Evolutionary conservation across 2,888 invertebrate species (phyloP).

Genomic region (Neoitamus cyanurus): DNA sequence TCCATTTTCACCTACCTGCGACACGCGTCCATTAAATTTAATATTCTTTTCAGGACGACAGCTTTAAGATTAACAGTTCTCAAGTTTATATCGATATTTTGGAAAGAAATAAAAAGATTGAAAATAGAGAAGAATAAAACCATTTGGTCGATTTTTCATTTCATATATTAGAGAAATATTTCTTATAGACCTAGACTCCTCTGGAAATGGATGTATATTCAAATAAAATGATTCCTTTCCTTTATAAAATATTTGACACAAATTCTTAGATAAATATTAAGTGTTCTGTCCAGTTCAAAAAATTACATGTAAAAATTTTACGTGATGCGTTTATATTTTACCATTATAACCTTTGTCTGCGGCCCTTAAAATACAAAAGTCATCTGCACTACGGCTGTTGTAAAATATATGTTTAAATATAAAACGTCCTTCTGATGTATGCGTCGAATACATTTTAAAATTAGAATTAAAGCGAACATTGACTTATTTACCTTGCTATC

Average conservation of each 20-base stretch:
- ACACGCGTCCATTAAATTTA: no score
- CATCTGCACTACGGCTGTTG: not conserved
- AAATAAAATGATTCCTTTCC: conserved; percentile 1
- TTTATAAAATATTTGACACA: conserved; percentile 36
- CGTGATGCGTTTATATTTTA: not conserved
- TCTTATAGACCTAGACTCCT: conserved; percentile 19
- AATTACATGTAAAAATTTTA: conserved; percentile 20
- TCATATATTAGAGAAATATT: conserved; percentile 29
- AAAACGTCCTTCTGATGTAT: not conserved
- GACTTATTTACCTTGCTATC: not conserved
- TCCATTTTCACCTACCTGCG: no score
- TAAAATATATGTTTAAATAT: conserved; percentile 22
- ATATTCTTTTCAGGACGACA: no score
- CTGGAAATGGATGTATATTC: conserved; percentile 21
- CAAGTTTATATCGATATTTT: not conserved
- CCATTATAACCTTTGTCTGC: not conserved
- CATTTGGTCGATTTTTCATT: not conserved
- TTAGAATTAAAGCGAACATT: conserved; percentile 17
- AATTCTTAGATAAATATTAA: conserved; percentile 27
- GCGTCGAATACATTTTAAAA: not conserved
- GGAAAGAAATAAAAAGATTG: not conserved
- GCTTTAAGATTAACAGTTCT: no score
- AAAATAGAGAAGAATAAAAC: not conserved
- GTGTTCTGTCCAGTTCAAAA: conserved; percentile 5
- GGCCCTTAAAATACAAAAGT: conserved; percentile 13